A percentile compares a stretch with the other conserved stretches of the same genome.
phyloP scores from a whole-genome alignment of 1,140 invertebrate species.

The Pygmarrhopalites habei region DNA sequence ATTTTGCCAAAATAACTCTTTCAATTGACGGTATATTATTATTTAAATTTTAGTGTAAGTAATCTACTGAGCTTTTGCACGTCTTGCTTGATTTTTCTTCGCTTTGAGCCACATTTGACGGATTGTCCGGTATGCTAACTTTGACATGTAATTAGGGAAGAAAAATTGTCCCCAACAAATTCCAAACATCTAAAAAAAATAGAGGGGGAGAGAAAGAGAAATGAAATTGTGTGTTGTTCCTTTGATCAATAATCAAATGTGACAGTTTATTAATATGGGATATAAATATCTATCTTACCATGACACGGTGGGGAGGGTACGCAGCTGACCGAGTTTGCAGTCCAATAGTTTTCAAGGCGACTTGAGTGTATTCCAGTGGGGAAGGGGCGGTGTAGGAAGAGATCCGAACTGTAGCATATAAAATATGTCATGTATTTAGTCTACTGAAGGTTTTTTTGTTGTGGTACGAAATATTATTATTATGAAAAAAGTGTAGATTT shows the following conservation, averaged over 20 bases:
- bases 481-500: too few relatives aligned
- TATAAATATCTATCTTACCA: too few relatives aligned
- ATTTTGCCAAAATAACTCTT: too few relatives aligned
- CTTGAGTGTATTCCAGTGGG: conserved; percentile 66
- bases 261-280: too few relatives aligned
- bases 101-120: conserved; percentile 40
- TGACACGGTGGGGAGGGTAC: conserved; percentile 64
- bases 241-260: too few relatives aligned
- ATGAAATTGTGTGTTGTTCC: too few relatives aligned
- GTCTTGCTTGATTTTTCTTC: conserved; percentile 37
- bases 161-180: conserved; percentile 39
- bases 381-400: conserved; percentile 72
- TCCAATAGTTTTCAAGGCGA: conserved; percentile 68
- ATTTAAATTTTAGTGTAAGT: too few relatives aligned
- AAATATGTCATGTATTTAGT: too few relatives aligned
- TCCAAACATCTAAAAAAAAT: conserved; percentile 33
- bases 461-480: too few relatives aligned
- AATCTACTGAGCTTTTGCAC: conserved; percentile 35
- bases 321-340: conserved; percentile 65
- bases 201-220: not conserved
- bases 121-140: conserved; percentile 35
- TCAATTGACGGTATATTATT: too few relatives aligned
- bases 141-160: conserved; percentile 37
- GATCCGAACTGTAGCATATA: too few relatives aligned
- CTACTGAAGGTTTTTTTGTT: too few relatives aligned